Conservation (phyloP, 2,888 invertebrate genomes). For the Zaprionus lineosus region DNA sequence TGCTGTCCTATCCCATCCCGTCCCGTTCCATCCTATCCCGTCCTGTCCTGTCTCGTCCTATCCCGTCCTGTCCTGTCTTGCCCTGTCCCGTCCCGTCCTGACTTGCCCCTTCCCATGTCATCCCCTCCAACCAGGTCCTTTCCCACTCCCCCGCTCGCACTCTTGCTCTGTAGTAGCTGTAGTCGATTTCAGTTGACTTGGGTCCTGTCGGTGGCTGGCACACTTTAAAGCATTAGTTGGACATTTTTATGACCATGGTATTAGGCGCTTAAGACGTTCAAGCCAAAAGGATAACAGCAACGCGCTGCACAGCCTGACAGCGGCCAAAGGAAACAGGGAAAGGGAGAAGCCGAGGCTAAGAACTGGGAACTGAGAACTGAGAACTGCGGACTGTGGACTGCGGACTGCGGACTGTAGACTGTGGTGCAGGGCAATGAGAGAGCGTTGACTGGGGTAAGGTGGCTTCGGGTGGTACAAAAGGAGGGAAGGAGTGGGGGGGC, state of each 20-base stretch:
- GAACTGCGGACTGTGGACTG: constrained; percentile 5
- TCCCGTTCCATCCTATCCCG: too few relatives aligned
- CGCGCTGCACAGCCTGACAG: constrained; percentile 36
- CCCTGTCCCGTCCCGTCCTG: neutral
- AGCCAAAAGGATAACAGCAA: constrained; percentile 78
- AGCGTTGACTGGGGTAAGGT: too few relatives aligned
- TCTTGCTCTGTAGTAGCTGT: constrained; percentile 12
- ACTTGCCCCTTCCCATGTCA: constrained; percentile 7
- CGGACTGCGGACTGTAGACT: too few relatives aligned
- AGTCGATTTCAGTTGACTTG: constrained; percentile 43
- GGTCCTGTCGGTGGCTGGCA: constrained; percentile 62
- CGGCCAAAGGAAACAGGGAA: constrained; percentile 24
- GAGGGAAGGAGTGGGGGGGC: too few relatives aligned
- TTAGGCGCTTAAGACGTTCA: constrained; percentile 78
- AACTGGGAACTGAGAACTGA: constrained; percentile 15
- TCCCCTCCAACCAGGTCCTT: too few relatives aligned
- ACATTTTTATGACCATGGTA: constrained; percentile 77
- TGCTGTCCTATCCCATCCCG: constrained; percentile 6
- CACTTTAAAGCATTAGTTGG: constrained; percentile 79
- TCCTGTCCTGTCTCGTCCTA: too few relatives aligned
- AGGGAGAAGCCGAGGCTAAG: too few relatives aligned
- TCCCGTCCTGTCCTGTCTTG: neutral
- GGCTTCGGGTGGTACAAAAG: too few relatives aligned
- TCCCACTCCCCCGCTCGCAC: too few relatives aligned
- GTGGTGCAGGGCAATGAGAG: too few relatives aligned